Evolutionary conservation across 2,888 invertebrate species (phyloP).

Genomic region (Azorinus chamasolen): DNA sequence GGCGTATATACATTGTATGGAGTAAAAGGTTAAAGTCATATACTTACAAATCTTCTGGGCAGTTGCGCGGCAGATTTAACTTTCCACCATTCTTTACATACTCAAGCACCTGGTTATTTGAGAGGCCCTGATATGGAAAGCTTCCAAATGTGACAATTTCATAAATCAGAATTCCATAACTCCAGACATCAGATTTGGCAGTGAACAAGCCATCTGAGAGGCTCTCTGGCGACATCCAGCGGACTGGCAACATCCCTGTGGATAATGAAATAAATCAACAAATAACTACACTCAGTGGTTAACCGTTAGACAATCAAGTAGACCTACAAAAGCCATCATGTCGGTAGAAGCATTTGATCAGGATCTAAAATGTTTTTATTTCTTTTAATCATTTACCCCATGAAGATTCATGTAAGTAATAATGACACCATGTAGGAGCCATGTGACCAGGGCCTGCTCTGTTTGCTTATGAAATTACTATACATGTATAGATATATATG

Average conservation of each 20-base stretch:
- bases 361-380: too few relatives aligned
- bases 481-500: too few relatives aligned
- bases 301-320: too few relatives aligned
- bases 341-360: too few relatives aligned
- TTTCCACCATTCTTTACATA: conserved; percentile 93
- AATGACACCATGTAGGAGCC: too few relatives aligned
- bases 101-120: conserved; percentile 94
- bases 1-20: not conserved
- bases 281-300: too few relatives aligned
- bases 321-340: too few relatives aligned
- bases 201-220: conserved; percentile 94
- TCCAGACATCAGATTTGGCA: conserved; percentile 95
- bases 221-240: conserved; percentile 98
- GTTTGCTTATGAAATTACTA: too few relatives aligned
- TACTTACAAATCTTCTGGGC: conserved; percentile 93
- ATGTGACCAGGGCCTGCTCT: too few relatives aligned
- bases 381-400: too few relatives aligned
- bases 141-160: conserved; percentile 95
- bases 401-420: too few relatives aligned
- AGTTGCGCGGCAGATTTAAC: conserved; percentile 91
- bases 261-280: too few relatives aligned
- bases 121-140: conserved; percentile 95
- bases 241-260: conserved; percentile 93
- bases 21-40: not conserved
- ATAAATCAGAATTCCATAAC: conserved; percentile 94